Conservation (phyloP, 2,113 vertebrate species). For the Garra rufa region DNA sequence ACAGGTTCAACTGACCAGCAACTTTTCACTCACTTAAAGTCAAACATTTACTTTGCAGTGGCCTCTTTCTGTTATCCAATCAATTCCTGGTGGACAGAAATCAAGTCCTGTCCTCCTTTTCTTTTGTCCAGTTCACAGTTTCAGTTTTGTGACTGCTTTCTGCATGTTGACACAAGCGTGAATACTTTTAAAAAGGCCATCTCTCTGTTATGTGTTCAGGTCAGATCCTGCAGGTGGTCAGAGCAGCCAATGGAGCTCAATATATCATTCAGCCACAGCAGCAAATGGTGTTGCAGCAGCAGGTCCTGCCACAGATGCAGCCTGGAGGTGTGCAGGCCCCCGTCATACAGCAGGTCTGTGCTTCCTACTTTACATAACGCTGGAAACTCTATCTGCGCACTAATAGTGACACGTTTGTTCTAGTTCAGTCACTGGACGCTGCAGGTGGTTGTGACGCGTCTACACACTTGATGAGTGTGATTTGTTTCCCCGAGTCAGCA, state of each 20-base stretch:
- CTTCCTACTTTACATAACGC: conserved; percentile 8
- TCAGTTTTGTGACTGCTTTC: not conserved
- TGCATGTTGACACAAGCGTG: not conserved
- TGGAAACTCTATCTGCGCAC: too few relatives aligned
- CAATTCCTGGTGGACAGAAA: not conserved
- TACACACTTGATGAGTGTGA: not conserved
- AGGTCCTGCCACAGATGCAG: conserved; percentile 93
- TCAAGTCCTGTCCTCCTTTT: not conserved
- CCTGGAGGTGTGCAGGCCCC: conserved; percentile 93
- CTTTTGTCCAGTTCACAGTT: not conserved
- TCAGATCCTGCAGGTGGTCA: conserved; percentile 94
- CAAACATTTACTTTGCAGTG: not conserved
- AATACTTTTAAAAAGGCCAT: not conserved
- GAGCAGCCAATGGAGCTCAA: conserved; percentile 91
- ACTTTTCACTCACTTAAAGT: too few relatives aligned
- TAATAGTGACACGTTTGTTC: not conserved
- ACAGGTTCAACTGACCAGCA: too few relatives aligned
- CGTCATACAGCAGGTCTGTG: conserved; percentile 93
- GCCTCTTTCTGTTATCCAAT: not conserved
- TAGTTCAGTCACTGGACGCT: not conserved
- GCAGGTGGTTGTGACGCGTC: not conserved
- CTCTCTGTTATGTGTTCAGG: conserved; percentile 72
- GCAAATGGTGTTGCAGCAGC: conserved; percentile 92
- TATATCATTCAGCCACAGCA: conserved; percentile 96
- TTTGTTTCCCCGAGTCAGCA: not conserved